Percentiles rank a stretch among this genome's conserved stretches.
Conservation (phyloP, 2,113 vertebrate genomes). For the Isurus oxyrinchus region DNA sequence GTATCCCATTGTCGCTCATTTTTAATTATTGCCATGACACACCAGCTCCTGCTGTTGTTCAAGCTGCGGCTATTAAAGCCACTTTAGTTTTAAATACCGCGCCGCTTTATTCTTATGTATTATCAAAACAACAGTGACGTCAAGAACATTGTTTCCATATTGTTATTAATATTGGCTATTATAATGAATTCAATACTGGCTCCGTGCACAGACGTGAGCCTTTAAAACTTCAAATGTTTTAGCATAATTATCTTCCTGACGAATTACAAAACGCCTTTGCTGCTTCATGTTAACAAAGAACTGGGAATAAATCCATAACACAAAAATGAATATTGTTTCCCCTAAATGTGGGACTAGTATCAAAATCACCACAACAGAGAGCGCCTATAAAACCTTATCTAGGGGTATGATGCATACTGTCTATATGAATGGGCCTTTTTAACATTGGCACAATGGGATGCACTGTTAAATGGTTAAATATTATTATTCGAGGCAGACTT, state of each 20-base stretch:
- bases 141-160: conserved; percentile 5
- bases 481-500: neutral
- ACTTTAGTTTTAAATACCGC: neutral
- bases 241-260: neutral
- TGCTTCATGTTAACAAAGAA: neutral
- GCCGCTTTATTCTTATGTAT: neutral
- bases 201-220: neutral
- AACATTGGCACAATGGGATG: neutral
- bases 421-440: neutral
- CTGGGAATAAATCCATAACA: neutral
- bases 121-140: neutral
- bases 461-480: conserved; percentile 19
- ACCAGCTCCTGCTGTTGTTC: neutral
- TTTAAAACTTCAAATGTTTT: neutral
- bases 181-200: neutral
- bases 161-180: neutral
- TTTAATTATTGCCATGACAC: neutral
- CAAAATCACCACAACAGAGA: neutral
- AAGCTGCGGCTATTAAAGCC: neutral
- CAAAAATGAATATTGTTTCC: neutral
- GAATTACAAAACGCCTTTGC: neutral
- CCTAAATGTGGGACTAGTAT: neutral
- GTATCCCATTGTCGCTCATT: neutral
- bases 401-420: too few relatives aligned
- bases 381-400: neutral